Conservation (phyloP, 2,113 vertebrate genomes). For the Cairina moschata region DNA sequence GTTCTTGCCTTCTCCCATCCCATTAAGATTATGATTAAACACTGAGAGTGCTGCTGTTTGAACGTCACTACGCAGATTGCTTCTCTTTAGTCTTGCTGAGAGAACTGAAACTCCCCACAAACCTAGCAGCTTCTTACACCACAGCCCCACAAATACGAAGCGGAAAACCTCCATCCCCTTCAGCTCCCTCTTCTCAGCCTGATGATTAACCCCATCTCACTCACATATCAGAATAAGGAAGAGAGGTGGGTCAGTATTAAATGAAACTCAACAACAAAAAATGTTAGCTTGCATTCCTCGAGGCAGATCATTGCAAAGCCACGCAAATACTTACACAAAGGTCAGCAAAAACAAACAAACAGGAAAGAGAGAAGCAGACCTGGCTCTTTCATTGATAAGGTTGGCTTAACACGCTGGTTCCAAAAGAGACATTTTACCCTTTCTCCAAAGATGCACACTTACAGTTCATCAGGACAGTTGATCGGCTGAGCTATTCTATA, state of each 20-base stretch:
- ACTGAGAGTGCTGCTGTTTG: not conserved
- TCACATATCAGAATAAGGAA: not conserved
- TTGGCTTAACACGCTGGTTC: not conserved
- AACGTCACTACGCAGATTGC: not conserved
- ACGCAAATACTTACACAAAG: not conserved
- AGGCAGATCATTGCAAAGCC: not conserved
- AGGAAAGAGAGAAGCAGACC: not conserved
- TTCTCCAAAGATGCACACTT: conserved; percentile 62
- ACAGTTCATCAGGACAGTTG: conserved; percentile 99
- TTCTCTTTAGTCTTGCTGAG: not conserved
- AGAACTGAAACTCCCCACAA: not conserved
- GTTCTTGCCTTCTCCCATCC: not conserved
- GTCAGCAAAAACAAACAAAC: not conserved
- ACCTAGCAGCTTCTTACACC: not conserved
- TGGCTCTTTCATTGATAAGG: not conserved
- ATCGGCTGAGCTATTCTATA: conserved; percentile 99
- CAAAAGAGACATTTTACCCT: rapidly evolving
- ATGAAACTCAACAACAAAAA: not conserved
- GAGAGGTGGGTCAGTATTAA: not conserved
- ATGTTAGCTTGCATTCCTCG: not conserved
- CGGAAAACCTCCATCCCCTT: not conserved
- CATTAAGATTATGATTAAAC: not conserved
- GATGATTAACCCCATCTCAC: not conserved
- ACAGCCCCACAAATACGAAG: not conserved
- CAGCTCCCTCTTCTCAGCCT: not conserved